Conservation (phyloP, 2,888 invertebrate genomes). For the Liodrosophila aerea region DNA sequence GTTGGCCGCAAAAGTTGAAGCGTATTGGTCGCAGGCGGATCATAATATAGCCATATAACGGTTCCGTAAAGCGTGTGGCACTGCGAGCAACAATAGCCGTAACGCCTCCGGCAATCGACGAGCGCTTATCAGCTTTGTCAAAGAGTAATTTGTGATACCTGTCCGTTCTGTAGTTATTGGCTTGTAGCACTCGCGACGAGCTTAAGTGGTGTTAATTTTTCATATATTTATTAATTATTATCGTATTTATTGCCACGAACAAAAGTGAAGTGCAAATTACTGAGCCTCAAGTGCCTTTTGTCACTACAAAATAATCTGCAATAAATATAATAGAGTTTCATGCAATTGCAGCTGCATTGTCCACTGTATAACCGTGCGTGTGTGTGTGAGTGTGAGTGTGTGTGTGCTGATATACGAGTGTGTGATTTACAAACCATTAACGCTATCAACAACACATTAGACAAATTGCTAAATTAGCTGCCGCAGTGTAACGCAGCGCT, state of each 20-base stretch:
- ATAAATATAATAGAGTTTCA: conserved; percentile 8
- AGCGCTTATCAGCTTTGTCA: conserved; percentile 65
- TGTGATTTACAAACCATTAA: conserved; percentile 75
- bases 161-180: conserved; percentile 50
- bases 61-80: conserved; percentile 28
- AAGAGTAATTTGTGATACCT: conserved; percentile 79
- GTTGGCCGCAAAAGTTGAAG: conserved; percentile 56
- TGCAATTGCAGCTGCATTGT: conserved; percentile 20
- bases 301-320: conserved; percentile 2
- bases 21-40: conserved; percentile 42
- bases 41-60: conserved; percentile 1
- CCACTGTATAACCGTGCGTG: too few relatives aligned
- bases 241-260: conserved; percentile 68
- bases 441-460: conserved; percentile 73
- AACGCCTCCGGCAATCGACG: conserved; percentile 39
- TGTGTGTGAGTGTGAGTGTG: conserved; percentile 20
- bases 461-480: conserved; percentile 77
- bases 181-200: conserved; percentile 62
- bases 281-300: conserved; percentile 50
- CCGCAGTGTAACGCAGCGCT: conserved; percentile 38
- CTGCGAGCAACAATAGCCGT: conserved; percentile 26
- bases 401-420: conserved; percentile 33
- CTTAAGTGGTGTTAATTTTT: conserved; percentile 78
- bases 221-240: conserved; percentile 69
- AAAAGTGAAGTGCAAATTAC: conserved; percentile 59